Evolutionary conservation across 2,797 vertebrate species (phyloP), one percentile per base, ranked within the genome.

Genomic region (Delichon dasypus): DNA sequence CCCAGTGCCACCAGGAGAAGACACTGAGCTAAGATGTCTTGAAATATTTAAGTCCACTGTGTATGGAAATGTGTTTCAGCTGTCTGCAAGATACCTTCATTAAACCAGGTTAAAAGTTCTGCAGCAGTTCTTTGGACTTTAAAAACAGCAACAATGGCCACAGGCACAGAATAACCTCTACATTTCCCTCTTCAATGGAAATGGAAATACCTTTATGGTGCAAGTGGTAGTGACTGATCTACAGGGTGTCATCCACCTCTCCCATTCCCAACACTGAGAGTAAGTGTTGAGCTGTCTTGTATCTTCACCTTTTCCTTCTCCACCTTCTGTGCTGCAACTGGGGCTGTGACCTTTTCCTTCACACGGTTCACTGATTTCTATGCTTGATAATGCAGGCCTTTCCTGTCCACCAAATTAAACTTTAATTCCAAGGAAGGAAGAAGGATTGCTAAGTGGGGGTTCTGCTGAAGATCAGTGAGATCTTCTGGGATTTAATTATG

Each of bases 401-500:
- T 88, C 88, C 74, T 93, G 72, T 92, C 85, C 77, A 94, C 51
- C 47, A 88, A 97, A 97, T 96, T 92, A 97, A 97, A 95, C 70
- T 96, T 96, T 94, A 95, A 96, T 95, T 96, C 89, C 79, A n/a
- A 14, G 44, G 18, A 83, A 94, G 74, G 92, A 93, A 77, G 89
- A 94, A 90, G 73, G 58, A 89, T 65, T 62, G 70, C 92, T 94
- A 79, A 88, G 85, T 27, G 21, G 27, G 64, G 66, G 79, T 50
- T 84, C 70, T 67, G n/a, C 44, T 73, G 48, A 68, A 86, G 22
- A 20, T 90, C 58, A 73, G 9, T 80, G 88, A 94, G 87, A 96
- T 72, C 70, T 88, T 80, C 83, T 76, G 86, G 95, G 93, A 97
- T 78, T 96, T 96, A 96, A 97, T 97, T 97, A 96, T 42, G 32